phyloP scores from a whole-genome alignment of 1,140 invertebrate genomes.

The Drosophila ironensis region DNA sequence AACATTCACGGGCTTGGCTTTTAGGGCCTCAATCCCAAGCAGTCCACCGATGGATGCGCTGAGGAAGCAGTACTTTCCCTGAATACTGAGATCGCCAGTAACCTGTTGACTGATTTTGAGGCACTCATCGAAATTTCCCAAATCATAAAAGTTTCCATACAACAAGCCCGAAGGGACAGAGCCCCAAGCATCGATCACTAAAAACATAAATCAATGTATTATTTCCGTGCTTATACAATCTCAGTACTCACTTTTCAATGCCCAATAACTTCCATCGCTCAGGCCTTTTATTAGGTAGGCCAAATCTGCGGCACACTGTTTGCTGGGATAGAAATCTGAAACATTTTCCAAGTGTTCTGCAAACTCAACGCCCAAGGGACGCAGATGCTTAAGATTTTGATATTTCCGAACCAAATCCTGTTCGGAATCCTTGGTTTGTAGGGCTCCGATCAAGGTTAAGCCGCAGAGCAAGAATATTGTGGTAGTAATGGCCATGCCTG shows the following conservation, averaged over 20 bases:
- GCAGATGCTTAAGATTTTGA: no score
- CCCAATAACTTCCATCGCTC: background rate
- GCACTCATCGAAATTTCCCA: conserved; percentile 63
- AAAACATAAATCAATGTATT: background rate
- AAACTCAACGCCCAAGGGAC: no score
- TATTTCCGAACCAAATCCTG: no score
- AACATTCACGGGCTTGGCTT: background rate
- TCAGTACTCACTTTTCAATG: conserved; percentile 6
- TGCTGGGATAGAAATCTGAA: no score
- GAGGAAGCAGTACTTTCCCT: conserved; percentile 46
- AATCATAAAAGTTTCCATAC: conserved; percentile 23
- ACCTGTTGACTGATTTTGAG: conserved; percentile 5
- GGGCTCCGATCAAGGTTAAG: no score
- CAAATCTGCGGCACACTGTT: background rate
- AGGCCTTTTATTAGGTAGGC: background rate
- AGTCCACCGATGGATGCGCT: background rate
- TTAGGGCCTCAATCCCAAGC: background rate
- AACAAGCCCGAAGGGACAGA: conserved; percentile 8
- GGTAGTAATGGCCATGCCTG: no score
- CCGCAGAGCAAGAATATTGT: no score
- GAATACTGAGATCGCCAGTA: background rate
- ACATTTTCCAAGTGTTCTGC: no score
- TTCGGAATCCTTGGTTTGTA: no score
- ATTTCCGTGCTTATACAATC: background rate
- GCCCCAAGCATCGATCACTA: conserved; percentile 59